These are phyloP conservation scores for Neoarius graeffei DNA, from an alignment of 2,113 vertebrate genomes.

Conservation along the genomic window DNA sequence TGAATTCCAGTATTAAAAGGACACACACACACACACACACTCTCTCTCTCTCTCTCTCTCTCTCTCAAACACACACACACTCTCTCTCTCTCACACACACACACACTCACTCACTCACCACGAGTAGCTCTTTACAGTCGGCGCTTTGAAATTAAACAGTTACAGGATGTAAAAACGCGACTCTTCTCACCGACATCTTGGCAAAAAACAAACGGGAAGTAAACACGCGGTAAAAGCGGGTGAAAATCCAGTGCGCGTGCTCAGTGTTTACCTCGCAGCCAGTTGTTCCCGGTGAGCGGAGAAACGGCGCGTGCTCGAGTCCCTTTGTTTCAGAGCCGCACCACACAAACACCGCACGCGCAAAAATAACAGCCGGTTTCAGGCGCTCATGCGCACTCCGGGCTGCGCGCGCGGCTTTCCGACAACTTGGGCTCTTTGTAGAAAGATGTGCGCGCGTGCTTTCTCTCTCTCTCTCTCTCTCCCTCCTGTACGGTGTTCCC, in stretches of 20 bases:
- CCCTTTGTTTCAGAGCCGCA: constrained; percentile 60
- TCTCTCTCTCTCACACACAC: not conserved
- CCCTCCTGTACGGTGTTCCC: constrained; percentile 42
- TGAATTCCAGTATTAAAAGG: constrained; percentile 21
- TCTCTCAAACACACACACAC: not conserved
- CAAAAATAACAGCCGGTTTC: constrained; percentile 5
- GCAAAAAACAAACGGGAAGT: not conserved
- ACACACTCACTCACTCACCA: constrained; percentile 8
- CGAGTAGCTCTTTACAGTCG: constrained; percentile 14
- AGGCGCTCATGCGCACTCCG: constrained; percentile 8
- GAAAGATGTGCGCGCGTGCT: not conserved
- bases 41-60: not conserved
- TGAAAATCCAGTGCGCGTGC: not conserved
- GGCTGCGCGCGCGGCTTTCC: not conserved
- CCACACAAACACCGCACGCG: not conserved
- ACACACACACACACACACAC: not conserved
- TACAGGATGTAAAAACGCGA: constrained; percentile 17
- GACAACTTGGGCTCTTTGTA: constrained; percentile 11
- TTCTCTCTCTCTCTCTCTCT: constrained; percentile 32
- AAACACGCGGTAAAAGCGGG: not conserved
- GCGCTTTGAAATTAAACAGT: not conserved
- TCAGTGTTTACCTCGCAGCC: constrained; percentile 11
- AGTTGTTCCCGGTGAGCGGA: constrained; percentile 40
- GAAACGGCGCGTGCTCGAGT: not conserved
- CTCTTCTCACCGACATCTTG: constrained; percentile 5